phyloP scores from a whole-genome alignment of 2,113 vertebrate genomes.

The Vulpes ferrilata region DNA sequence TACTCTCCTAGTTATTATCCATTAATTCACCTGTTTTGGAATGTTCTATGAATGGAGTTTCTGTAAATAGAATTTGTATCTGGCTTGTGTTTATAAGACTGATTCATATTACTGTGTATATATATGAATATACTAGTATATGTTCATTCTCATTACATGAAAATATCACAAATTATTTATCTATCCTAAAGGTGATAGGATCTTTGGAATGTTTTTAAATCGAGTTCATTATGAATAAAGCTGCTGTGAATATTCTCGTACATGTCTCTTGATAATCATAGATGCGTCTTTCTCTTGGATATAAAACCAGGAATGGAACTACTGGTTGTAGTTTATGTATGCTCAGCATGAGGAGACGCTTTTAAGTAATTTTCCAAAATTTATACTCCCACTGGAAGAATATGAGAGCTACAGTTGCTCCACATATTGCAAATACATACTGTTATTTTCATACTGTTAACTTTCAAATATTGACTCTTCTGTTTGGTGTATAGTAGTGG shows the following conservation, averaged over 20 bases:
- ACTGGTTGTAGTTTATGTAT: not conserved
- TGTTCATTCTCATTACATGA: not conserved
- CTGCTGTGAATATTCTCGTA: not conserved
- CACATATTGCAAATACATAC: not conserved
- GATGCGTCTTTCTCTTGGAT: not conserved
- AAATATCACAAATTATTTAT: slow-evolving; percentile 34
- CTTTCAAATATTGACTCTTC: not conserved
- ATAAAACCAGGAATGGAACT: not conserved
- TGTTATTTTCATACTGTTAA: not conserved
- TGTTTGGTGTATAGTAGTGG: not conserved
- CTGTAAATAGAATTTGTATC: not conserved
- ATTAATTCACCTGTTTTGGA: not conserved
- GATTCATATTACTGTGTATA: not conserved
- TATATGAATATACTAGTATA: not conserved
- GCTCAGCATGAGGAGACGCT: not conserved
- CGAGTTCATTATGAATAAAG: not conserved
- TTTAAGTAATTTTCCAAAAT: not conserved
- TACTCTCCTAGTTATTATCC: not conserved
- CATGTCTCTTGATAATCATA: not conserved
- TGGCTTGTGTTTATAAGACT: not conserved
- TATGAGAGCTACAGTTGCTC: not conserved
- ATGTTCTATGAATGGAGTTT: not conserved
- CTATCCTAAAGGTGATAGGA: not conserved
- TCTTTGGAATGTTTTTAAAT: not conserved
- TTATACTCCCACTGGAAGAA: not conserved